phyloP scores from a whole-genome alignment of 2,797 vertebrate species.

The Pitangus sulphuratus region DNA sequence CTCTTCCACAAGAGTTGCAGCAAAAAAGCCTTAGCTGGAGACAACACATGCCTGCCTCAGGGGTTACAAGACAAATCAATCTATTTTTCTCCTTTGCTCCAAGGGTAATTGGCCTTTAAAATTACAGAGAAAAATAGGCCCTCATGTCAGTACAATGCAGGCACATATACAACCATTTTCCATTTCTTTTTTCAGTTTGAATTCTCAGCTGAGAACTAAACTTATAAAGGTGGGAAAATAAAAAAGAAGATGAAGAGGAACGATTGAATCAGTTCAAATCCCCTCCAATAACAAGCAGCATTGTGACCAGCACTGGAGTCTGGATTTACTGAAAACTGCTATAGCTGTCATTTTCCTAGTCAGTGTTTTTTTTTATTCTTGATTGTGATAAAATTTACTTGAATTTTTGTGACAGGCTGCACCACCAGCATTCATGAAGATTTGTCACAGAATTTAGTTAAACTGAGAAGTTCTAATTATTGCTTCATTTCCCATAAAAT shows the following conservation, averaged over 20 bases:
- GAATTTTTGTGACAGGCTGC: not conserved
- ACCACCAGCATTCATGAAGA: not conserved
- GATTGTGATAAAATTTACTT: not conserved
- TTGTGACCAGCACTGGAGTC: not conserved
- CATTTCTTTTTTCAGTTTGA: slow-evolving; percentile 39
- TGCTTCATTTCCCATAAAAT: not conserved
- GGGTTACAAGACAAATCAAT: slow-evolving; percentile 76
- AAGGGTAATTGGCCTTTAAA: slow-evolving; percentile 74
- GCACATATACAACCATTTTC: slow-evolving; percentile 26
- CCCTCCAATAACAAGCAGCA: slow-evolving; percentile 8
- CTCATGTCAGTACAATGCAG: slow-evolving; percentile 33
- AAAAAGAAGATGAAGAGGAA: slow-evolving; percentile 46
- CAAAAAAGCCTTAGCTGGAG: slow-evolving; percentile 50
- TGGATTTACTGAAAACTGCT: not conserved
- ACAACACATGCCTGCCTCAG: slow-evolving; percentile 57
- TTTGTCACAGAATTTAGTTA: not conserved
- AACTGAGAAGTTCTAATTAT: not conserved
- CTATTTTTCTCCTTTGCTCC: slow-evolving; percentile 66
- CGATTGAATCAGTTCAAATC: slow-evolving; percentile 18
- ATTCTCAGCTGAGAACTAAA: slow-evolving; percentile 61
- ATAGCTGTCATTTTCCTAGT: not conserved
- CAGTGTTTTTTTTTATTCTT: not conserved
- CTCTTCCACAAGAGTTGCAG: not conserved
- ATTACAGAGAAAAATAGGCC: slow-evolving; percentile 56
- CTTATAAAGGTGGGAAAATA: slow-evolving; percentile 31